These are phyloP conservation scores for Pachliopta kotzebuea DNA, from an alignment of 2,888 invertebrate genomes.

Conservation along the genomic window DNA sequence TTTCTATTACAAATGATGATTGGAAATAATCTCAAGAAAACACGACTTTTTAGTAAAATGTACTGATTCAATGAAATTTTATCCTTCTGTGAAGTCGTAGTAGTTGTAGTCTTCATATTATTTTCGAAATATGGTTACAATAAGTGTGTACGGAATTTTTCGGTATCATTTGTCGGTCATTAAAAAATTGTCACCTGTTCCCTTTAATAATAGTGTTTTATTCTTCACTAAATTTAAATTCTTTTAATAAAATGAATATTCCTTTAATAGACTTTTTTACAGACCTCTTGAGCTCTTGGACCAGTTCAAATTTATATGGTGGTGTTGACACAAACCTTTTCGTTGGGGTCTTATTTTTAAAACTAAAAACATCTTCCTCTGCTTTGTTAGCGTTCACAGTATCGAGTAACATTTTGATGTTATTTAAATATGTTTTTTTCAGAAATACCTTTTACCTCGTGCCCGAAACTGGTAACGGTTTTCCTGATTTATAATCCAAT, in stretches of 20 bases:
- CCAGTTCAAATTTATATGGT: constrained; percentile 19
- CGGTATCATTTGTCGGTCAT: constrained; percentile 13
- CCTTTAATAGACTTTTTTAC: constrained; percentile 26
- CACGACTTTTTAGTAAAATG: not conserved
- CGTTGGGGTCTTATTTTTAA: constrained; percentile 11
- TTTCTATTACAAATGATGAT: not conserved
- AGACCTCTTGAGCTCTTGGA: constrained; percentile 18
- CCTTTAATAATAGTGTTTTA: constrained; percentile 23
- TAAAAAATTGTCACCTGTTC: constrained; percentile 13
- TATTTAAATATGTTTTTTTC: not conserved
- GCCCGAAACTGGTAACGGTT: not conserved
- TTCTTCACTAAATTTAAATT: constrained; percentile 20
- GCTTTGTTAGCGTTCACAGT: constrained; percentile 2
- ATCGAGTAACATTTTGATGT: not conserved
- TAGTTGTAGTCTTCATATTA: too few species aligned
- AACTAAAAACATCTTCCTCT: not conserved
- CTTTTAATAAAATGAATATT: constrained; percentile 27
- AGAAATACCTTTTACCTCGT: not conserved
- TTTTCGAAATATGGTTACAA: not conserved
- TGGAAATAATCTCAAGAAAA: not conserved
- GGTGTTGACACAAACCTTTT: constrained; percentile 15
- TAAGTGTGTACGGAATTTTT: constrained; percentile 2
- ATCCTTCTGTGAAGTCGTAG: not conserved
- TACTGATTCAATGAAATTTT: not conserved
- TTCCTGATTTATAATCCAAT: not conserved